These are phyloP conservation scores for Cairina moschata DNA, from an alignment of 2,113 vertebrate species.

Conservation along the genomic window DNA sequence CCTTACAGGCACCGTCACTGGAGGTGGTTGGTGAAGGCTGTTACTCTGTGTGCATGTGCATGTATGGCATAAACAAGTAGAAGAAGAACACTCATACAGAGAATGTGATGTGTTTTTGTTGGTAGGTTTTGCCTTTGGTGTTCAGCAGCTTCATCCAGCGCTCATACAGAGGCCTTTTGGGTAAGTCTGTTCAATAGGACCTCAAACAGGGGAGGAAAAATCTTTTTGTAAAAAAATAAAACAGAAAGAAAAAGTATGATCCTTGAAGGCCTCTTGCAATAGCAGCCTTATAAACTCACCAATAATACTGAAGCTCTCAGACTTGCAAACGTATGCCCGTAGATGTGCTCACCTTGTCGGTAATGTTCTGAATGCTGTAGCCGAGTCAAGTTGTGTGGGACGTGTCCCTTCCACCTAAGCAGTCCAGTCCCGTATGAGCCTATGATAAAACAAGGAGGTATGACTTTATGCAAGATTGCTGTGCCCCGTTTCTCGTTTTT, in stretches of 20 bases:
- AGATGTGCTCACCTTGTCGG: constrained; percentile 58
- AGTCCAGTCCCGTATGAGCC: constrained; percentile 59
- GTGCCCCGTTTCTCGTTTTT: constrained; percentile 72
- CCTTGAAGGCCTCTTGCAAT: constrained; percentile 49
- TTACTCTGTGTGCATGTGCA: background rate
- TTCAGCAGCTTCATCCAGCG: constrained; percentile 97
- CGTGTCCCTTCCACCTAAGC: constrained; percentile 51
- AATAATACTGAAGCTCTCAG: constrained; percentile 53
- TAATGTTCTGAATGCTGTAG: constrained; percentile 72
- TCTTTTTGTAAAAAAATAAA: background rate
- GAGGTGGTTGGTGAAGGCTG: background rate
- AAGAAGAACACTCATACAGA: constrained; percentile 21
- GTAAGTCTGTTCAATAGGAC: constrained; percentile 79
- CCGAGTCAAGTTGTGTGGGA: constrained; percentile 81
- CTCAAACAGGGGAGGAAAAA: constrained; percentile 42
- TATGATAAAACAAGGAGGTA: constrained; percentile 78
- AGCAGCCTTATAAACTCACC: constrained; percentile 53
- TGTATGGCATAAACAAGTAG: background rate
- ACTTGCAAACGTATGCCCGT: constrained; percentile 32
- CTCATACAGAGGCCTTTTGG: constrained; percentile 99
- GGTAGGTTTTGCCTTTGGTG: constrained; percentile 96
- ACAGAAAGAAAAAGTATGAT: background rate
- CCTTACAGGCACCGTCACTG: background rate
- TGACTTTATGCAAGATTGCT: constrained; percentile 79
- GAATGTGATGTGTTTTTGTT: constrained; percentile 73